These are phyloP conservation scores for Procambarus clarkii DNA, from an alignment of 1,140 invertebrate species.

Conservation along the genomic window DNA sequence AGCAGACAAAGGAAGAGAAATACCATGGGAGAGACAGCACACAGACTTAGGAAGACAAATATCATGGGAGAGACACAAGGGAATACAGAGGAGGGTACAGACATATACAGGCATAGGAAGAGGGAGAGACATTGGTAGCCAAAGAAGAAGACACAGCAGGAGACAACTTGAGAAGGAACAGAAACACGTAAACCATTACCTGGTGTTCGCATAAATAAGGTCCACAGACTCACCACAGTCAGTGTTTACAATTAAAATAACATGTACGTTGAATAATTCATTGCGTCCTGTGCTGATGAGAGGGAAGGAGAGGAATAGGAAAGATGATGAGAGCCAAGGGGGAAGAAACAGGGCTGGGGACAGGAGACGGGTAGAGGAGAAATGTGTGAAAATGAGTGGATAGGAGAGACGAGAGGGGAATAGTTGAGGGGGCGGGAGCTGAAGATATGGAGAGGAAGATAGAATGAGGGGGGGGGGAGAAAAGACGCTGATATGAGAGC, in stretches of 20 bases:
- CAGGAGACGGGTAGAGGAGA: too few relatives aligned
- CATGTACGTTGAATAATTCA: background rate
- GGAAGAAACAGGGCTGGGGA: too few relatives aligned
- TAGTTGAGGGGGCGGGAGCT: too few relatives aligned
- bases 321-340: background rate
- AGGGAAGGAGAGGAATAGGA: background rate
- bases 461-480: background rate
- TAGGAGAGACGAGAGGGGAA: background rate
- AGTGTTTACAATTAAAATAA: constrained; percentile 5
- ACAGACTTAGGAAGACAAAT: too few relatives aligned
- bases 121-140: background rate
- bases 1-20: background rate
- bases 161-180: background rate
- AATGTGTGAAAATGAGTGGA: too few relatives aligned
- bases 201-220: background rate
- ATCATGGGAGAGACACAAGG: background rate
- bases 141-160: background rate
- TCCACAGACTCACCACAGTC: background rate
- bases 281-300: background rate
- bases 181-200: too few relatives aligned
- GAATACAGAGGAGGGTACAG: background rate
- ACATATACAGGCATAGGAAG: background rate
- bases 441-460: background rate
- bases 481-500: too few relatives aligned
- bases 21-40: too few relatives aligned